Evolutionary conservation across 2,797 vertebrate genomes (phyloP), one percentile per base, ranked within the genome.

Genomic region (Cetoscarus ocellatus): DNA sequence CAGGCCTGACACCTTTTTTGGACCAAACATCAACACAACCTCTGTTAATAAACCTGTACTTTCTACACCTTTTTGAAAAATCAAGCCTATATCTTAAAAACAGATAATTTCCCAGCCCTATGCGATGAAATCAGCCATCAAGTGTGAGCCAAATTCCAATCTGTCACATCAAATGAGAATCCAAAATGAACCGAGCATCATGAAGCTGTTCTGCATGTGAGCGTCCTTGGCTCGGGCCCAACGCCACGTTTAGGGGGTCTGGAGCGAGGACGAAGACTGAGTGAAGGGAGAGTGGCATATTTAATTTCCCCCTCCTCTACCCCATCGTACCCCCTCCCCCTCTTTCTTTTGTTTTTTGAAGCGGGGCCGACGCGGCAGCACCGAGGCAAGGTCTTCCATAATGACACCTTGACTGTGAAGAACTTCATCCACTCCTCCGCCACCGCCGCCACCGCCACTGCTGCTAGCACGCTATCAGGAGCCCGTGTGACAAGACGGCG

Each of bases 321-420:
- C 60, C 50, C 34, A 45, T 40, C 51, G 19, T 44, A 27, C 55
- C 42, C 5, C 62, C 43, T 34, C 40, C 17, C 49, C n/a, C 52
- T 44, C n/a, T 27, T 49, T 45, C 19, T 77, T 82, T 74, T 51
- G 40, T 70, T 82, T 78, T 74, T 67, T 78, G 44, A 75, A 77
- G 81, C 68, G 3, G 51, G 53, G 27, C 50, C 6, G 50, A 11
- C 19, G 18, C 70, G 49, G 27, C 71, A 57, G 27, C 75, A 58
- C 72, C 44, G 42, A 79, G 79, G 83, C 77, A 70, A 86, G 80
- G 88, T 89, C 88, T 87, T 81, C 86, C 69, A 65, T 88, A 84
- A 91, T 84, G 93, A 91, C 88, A 91, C 82, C 61, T 82, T 87
- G 83, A 91, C 84, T 90, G 82, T 69, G 76, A 90, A 88, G 87